Evolutionary conservation across 2,888 invertebrate genomes (phyloP), one percentile per base, ranked within the genome.

Genomic region (Meghimatium bilineatum): DNA sequence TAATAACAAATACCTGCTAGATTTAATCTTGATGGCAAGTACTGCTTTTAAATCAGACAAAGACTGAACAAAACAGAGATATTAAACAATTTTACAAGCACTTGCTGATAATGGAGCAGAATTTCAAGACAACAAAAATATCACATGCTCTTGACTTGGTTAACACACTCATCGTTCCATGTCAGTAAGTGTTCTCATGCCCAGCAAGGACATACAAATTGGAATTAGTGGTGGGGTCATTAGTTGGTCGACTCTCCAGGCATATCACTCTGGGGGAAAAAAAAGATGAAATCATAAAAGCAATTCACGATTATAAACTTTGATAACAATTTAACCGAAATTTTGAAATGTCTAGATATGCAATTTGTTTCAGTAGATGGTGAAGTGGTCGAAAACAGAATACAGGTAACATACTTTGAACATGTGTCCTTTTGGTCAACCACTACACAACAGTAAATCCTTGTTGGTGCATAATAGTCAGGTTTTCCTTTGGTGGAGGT

Each of bases 121-220:
- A 44, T 44, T 49, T n/a, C 72, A 72, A 72, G n/a, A 72, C 29
- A 72, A 72, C 49, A 72, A 72, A 72, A 8, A 44, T 72, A 72
- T 72, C 72, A 74, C 74, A 74, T 32, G 74, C 20, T 74, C 49
- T 52, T 52, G 74, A 32, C 52, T 74, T 74, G 32, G 23, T 29
- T 12, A 44, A 49, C 26, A 72, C 44, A 44, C 44, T 8, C 14
- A 5, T 1, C 34, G 5, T 5, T 67, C 2, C 1, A 32, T 71
- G 26, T 86, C 86, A 91, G 84, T 90, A 92, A 20, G 91, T 93
- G 87, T 92, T 93, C 94, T 99, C 99, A 94, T 99, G 99, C 67
- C 99, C 99, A 85, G 99, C 98, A 90, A 99, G 95, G 91, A 99
- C 98, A 94, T 98, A 98, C 89, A 99, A 95, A 94, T 99, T 98